Evolutionary conservation across 2,888 invertebrate genomes (phyloP).

Genomic region (Thalpophila matura): DNA sequence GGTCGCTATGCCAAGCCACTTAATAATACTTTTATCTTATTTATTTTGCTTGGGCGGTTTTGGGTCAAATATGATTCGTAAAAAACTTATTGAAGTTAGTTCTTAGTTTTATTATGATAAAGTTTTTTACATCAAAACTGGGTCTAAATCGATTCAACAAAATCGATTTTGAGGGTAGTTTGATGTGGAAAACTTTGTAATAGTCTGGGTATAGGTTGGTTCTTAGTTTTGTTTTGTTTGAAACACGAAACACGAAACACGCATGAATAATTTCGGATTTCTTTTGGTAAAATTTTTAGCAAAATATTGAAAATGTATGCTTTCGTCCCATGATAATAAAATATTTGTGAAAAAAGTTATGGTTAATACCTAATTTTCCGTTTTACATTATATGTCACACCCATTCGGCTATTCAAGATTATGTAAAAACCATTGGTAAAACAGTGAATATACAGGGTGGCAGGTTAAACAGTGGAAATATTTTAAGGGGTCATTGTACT

Average conservation of each 20-base stretch:
- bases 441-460: too few relatives aligned
- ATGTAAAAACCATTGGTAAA: too few relatives aligned
- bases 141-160: too few relatives aligned
- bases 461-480: too few relatives aligned
- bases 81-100: conserved; percentile 31
- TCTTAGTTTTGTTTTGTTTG: conserved; percentile 31
- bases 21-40: conserved; percentile 61
- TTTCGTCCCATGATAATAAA: too few relatives aligned
- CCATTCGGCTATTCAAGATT: too few relatives aligned
- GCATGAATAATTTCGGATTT: not conserved
- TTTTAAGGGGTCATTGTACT: too few relatives aligned
- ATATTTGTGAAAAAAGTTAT: too few relatives aligned
- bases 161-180: conserved; percentile 38
- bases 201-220: not conserved
- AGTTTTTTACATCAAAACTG: not conserved
- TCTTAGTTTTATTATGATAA: conserved; percentile 11
- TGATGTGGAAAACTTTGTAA: conserved; percentile 23
- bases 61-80: conserved; percentile 31
- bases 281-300: not conserved
- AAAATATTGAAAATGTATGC: too few relatives aligned
- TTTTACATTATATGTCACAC: too few relatives aligned
- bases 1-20: conserved; percentile 42
- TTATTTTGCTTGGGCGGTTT: too few relatives aligned
- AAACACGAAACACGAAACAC: not conserved
- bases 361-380: not conserved